Percentiles rank a stretch among this genome's conserved stretches.
Conservation (phyloP, 37 sponge, comb jelly and placozoan species). For the Diacarnus erythraeanus region DNA sequence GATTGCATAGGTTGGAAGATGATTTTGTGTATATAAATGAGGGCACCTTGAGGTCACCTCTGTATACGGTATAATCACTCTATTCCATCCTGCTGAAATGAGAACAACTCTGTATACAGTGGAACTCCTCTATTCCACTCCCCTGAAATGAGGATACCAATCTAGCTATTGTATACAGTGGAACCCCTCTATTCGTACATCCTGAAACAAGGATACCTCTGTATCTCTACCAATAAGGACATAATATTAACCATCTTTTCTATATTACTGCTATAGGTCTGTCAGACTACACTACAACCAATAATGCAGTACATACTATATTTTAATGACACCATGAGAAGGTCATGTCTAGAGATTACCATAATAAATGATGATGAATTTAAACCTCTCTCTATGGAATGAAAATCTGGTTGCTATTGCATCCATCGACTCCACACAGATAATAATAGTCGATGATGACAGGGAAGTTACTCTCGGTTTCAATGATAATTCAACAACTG, state of each 20-base stretch:
- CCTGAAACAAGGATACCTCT: too few species aligned
- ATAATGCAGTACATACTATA: not conserved
- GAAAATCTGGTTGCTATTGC: not conserved
- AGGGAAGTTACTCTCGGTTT: constrained; percentile 2
- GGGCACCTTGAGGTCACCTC: too few species aligned
- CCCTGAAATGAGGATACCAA: too few species aligned
- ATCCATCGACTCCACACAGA: not conserved
- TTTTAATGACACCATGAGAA: not conserved
- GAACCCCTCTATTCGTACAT: too few species aligned
- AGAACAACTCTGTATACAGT: too few species aligned
- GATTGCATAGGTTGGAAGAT: too few species aligned
- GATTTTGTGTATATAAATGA: too few species aligned
- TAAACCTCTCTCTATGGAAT: not conserved
- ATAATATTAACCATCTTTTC: not conserved
- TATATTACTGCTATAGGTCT: not conserved
- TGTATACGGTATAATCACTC: too few species aligned
- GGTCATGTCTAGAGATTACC: not conserved
- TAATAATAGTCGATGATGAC: constrained; percentile 16
- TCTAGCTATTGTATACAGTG: too few species aligned
- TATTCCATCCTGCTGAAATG: too few species aligned
- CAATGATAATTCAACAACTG: not conserved
- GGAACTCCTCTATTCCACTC: too few species aligned
- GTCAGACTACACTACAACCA: not conserved
- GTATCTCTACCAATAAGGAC: too few species aligned
- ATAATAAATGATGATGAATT: constrained; percentile 4